phyloP scores from a whole-genome alignment of 2,113 vertebrate genomes.

The Ciconia maguari region DNA sequence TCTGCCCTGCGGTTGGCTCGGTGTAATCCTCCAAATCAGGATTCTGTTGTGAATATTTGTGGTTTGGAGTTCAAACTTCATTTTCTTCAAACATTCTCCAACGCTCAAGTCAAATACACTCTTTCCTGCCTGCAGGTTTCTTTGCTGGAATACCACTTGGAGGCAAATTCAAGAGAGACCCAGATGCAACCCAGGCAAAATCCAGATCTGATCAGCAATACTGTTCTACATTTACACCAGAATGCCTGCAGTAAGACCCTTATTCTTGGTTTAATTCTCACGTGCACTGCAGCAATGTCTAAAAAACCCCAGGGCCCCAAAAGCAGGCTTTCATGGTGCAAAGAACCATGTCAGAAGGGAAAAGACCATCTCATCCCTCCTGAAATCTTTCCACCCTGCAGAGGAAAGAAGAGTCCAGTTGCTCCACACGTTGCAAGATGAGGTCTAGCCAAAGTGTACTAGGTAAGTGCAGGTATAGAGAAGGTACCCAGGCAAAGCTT shows the following conservation, averaged over 20 bases:
- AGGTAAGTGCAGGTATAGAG: not conserved
- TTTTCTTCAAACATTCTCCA: conserved; percentile 15
- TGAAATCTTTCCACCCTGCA: not conserved
- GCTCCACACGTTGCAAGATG: not conserved
- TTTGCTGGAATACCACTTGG: not conserved
- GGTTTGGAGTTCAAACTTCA: conserved; percentile 26
- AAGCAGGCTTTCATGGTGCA: not conserved
- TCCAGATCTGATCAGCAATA: not conserved
- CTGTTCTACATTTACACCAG: not conserved
- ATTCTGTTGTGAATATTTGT: conserved; percentile 29
- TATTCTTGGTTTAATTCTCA: not conserved
- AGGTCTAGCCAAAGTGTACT: not conserved
- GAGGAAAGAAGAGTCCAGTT: not conserved
- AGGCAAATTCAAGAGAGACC: not conserved
- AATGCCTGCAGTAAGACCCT: not conserved
- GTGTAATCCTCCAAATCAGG: not conserved
- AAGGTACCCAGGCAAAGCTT: not conserved
- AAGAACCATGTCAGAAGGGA: not conserved
- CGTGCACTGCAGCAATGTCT: not conserved
- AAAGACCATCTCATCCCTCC: not conserved
- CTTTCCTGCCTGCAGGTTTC: not conserved
- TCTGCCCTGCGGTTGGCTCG: not conserved
- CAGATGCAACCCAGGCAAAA: not conserved
- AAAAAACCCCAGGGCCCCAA: fast-evolving
- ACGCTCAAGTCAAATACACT: not conserved